Conservation (phyloP, 35 echinoderm and acorn worm species). For the Patiria miniata region DNA sequence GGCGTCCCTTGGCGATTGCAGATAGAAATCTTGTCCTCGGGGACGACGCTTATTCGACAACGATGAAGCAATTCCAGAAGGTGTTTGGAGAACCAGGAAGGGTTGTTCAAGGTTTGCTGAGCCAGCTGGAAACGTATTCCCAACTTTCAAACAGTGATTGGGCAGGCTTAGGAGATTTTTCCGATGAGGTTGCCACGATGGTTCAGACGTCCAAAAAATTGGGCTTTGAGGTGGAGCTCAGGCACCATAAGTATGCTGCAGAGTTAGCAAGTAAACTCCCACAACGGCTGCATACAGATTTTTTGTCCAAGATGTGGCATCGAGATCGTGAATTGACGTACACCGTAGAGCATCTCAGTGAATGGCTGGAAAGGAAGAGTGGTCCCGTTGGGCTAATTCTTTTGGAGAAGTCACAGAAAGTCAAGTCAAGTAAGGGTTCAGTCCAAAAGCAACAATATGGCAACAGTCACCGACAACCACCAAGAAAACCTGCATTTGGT, state of each 20-base stretch:
- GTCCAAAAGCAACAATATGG: background rate
- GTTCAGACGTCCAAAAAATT: slow-evolving; percentile 4
- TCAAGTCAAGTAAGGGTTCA: background rate
- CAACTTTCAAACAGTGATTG: background rate
- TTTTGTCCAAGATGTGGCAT: slow-evolving; percentile 31
- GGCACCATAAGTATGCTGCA: slow-evolving; percentile 15
- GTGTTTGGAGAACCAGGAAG: slow-evolving; percentile 11
- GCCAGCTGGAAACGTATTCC: background rate
- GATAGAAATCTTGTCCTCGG: background rate
- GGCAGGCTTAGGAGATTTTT: slow-evolving; percentile 15
- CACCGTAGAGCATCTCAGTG: background rate
- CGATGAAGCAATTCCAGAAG: slow-evolving; percentile 23
- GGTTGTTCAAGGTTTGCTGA: slow-evolving; percentile 18
- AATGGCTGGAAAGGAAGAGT: background rate
- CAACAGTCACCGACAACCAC: background rate
- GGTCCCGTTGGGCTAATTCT: slow-evolving; percentile 34
- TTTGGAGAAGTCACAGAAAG: background rate
- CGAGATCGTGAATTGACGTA: slow-evolving; percentile 1
- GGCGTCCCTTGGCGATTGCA: background rate
- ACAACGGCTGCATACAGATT: slow-evolving; percentile 16
- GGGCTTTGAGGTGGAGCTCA: background rate
- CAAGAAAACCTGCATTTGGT: background rate
- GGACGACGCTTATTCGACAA: too few species aligned
- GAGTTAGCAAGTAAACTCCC: slow-evolving; percentile 18
- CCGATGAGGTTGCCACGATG: slow-evolving; percentile 18